Percentiles rank a stretch among this genome's conserved stretches.
These are phyloP conservation scores for Acipenser oxyrinchus DNA, from an alignment of 2,797 vertebrate genomes.

Conservation along the genomic window DNA sequence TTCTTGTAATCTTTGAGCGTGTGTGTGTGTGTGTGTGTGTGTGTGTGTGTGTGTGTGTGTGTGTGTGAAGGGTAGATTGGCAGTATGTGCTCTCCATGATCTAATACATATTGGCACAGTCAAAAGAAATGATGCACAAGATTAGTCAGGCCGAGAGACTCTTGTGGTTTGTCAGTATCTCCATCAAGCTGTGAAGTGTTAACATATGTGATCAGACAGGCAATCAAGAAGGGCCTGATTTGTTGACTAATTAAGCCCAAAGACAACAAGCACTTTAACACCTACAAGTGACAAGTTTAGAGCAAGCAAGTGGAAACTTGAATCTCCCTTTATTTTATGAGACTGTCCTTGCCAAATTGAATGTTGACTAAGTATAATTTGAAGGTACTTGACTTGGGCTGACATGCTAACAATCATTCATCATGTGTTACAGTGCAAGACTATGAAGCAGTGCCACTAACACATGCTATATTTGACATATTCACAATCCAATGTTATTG, in stretches of 20 bases:
- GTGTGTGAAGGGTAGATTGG: constrained; percentile 28
- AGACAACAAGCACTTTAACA: constrained; percentile 81
- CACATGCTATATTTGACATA: constrained; percentile 61
- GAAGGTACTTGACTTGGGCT: constrained; percentile 93
- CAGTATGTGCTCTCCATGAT: constrained; percentile 72
- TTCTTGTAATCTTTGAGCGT: background rate
- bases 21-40: constrained; percentile 3
- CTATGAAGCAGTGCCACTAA: constrained; percentile 72
- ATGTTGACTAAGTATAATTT: constrained; percentile 97
- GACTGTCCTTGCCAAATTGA: constrained; percentile 94
- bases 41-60: constrained; percentile 55
- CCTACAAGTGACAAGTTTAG: constrained; percentile 85
- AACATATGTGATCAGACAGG: constrained; percentile 81
- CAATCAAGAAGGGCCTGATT: constrained; percentile 78
- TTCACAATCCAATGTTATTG: constrained; percentile 70
- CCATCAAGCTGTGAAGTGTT: constrained; percentile 82
- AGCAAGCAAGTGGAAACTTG: constrained; percentile 88
- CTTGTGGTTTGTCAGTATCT: constrained; percentile 77
- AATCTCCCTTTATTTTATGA: constrained; percentile 90
- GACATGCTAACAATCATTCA: constrained; percentile 83
- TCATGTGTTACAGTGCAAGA: constrained; percentile 76
- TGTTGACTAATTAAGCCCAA: constrained; percentile 89
- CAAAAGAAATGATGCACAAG: constrained; percentile 76
- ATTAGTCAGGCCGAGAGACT: constrained; percentile 77
- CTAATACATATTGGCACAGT: constrained; percentile 83